Conservation (phyloP, 2,113 vertebrate species). For the Mandrillus leucophaeus region DNA sequence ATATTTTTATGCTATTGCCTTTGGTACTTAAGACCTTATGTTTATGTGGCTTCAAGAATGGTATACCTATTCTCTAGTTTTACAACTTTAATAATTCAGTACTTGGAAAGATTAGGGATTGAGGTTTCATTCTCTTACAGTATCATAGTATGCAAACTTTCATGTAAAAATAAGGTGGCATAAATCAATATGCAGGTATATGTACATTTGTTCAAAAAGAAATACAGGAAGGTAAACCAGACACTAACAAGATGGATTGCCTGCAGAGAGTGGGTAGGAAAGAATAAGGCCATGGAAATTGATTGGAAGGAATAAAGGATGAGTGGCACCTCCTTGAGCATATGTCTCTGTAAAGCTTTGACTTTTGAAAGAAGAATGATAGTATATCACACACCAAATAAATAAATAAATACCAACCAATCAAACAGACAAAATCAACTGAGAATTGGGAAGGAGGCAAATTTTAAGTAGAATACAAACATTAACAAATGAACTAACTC, state of each 20-base stretch:
- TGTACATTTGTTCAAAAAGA: not conserved
- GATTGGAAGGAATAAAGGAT: not conserved
- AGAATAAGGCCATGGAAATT: not conserved
- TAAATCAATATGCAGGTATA: not conserved
- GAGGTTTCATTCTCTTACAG: not conserved
- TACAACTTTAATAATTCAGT: not conserved
- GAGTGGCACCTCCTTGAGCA: not conserved
- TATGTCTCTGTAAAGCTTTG: not conserved
- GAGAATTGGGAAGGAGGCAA: not conserved
- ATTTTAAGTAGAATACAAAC: not conserved
- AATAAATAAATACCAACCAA: not conserved
- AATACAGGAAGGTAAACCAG: not conserved
- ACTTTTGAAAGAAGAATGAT: not conserved
- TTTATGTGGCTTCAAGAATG: not conserved
- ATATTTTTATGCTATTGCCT: not conserved
- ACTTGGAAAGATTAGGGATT: not conserved
- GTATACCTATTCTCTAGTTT: not conserved
- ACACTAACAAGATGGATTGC: not conserved
- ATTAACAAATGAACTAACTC: not conserved
- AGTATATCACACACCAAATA: not conserved
- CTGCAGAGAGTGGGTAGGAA: not conserved
- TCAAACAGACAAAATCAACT: not conserved
- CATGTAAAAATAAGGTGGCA: not conserved
- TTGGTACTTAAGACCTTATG: not conserved
- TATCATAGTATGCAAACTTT: not conserved